Percentiles rank a stretch among this genome's conserved stretches.
These are phyloP conservation scores for Limonius californicus DNA, from an alignment of 1,140 invertebrate genomes.

Conservation along the genomic window DNA sequence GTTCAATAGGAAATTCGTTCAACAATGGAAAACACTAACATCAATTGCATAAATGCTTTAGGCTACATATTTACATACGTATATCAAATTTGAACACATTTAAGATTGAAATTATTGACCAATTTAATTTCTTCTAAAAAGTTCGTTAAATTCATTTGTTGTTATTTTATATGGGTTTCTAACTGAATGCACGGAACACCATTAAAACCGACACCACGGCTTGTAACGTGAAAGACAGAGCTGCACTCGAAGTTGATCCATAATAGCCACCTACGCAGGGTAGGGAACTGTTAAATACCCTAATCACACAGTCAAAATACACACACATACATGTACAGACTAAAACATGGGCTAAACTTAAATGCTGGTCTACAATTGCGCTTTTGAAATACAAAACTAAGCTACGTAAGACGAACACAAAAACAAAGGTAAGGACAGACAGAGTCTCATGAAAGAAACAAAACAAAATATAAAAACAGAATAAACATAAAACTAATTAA, in stretches of 20 bases:
- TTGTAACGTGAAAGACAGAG: conserved; percentile 27
- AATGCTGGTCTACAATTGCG: neutral
- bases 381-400: no score
- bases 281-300: conserved; percentile 16
- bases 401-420: no score
- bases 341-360: neutral
- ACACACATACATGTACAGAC: neutral
- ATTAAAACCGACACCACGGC: conserved; percentile 31
- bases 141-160: conserved; percentile 15
- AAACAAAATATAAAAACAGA: conserved; percentile 1
- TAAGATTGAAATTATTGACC: conserved; percentile 21
- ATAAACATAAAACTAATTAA: conserved; percentile 7
- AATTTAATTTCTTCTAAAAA: conserved; percentile 16
- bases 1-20: neutral
- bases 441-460: no score
- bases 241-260: conserved; percentile 27
- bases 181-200: conserved; percentile 27
- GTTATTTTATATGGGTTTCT: conserved; percentile 9
- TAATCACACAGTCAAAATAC: neutral
- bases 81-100: conserved; percentile 17
- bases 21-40: conserved; percentile 8
- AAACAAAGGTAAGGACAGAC: conserved; percentile 8
- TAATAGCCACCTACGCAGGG: conserved; percentile 31
- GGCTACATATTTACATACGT: conserved; percentile 24
- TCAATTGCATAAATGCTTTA: conserved; percentile 1